Percentiles rank a stretch among this genome's conserved stretches.
Conservation (phyloP, 2,888 invertebrate genomes). For the Agonum fuliginosum region DNA sequence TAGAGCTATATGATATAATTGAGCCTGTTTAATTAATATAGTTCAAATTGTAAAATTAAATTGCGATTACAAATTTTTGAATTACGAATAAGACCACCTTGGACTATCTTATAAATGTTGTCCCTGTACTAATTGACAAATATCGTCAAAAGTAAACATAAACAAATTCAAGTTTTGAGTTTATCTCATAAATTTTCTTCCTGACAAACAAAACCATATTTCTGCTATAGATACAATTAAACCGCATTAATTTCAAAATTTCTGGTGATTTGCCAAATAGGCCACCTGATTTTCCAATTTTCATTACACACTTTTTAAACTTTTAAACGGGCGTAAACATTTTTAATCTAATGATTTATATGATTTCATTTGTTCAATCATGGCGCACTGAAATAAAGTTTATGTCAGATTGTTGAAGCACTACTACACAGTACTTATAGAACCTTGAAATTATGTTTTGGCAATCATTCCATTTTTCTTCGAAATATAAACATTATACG, state of each 20-base stretch:
- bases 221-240: slow-evolving; percentile 27
- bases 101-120: not conserved
- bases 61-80: no score
- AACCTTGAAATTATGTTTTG: slow-evolving; percentile 21
- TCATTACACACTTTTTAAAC: not conserved
- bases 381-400: not conserved
- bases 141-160: slow-evolving; percentile 6
- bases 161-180: slow-evolving; percentile 15
- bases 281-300: slow-evolving; percentile 21
- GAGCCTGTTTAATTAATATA: no score
- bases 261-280: slow-evolving; percentile 13
- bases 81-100: no score
- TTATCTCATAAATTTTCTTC: not conserved
- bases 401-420: not conserved
- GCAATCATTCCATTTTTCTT: not conserved
- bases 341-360: not conserved
- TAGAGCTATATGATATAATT: no score
- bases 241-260: slow-evolving; percentile 23
- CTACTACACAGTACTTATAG: not conserved
- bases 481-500: slow-evolving; percentile 17
- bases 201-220: slow-evolving; percentile 35
- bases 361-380: slow-evolving; percentile 10
- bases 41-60: no score
- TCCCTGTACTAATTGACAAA: not conserved
- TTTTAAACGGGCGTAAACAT: not conserved